Conservation (phyloP, 2,888 invertebrate genomes). For the Watsonalla cultraria region DNA sequence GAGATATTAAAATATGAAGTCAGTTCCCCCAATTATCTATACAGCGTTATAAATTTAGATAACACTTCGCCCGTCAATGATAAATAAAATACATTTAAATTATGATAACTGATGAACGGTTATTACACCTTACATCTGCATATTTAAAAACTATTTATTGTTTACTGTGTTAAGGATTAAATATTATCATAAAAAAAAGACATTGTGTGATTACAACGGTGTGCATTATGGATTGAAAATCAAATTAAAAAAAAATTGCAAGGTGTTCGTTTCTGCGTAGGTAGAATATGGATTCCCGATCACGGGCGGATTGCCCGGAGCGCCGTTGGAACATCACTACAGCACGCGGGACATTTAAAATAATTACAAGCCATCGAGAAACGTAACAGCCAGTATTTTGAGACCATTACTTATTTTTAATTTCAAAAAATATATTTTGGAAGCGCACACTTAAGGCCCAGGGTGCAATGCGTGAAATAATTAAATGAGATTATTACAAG, state of each 20-base stretch:
- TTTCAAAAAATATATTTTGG: slow-evolving; percentile 69
- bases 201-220: neutral
- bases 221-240: slow-evolving; percentile 2
- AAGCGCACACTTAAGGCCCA: slow-evolving; percentile 64
- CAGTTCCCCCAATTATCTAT: slow-evolving; percentile 16
- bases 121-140: neutral
- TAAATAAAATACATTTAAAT: slow-evolving; percentile 12
- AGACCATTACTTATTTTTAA: slow-evolving; percentile 77
- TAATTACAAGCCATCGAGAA: slow-evolving; percentile 78
- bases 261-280: slow-evolving; percentile 21
- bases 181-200: neutral
- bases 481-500: slow-evolving; percentile 51
- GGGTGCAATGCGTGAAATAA: slow-evolving; percentile 52
- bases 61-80: slow-evolving; percentile 20
- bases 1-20: slow-evolving; percentile 9
- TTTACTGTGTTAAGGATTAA: neutral
- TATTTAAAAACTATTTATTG: neutral
- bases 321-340: slow-evolving; percentile 32
- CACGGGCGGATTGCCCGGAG: slow-evolving; percentile 59
- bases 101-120: slow-evolving; percentile 12
- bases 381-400: slow-evolving; percentile 76
- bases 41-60: slow-evolving; percentile 22
- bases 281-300: slow-evolving; percentile 71
- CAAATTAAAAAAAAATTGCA: slow-evolving; percentile 7
- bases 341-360: slow-evolving; percentile 77